These are phyloP conservation scores for Leucosticte australis DNA, from an alignment of 2,113 vertebrate genomes.

Conservation along the genomic window DNA sequence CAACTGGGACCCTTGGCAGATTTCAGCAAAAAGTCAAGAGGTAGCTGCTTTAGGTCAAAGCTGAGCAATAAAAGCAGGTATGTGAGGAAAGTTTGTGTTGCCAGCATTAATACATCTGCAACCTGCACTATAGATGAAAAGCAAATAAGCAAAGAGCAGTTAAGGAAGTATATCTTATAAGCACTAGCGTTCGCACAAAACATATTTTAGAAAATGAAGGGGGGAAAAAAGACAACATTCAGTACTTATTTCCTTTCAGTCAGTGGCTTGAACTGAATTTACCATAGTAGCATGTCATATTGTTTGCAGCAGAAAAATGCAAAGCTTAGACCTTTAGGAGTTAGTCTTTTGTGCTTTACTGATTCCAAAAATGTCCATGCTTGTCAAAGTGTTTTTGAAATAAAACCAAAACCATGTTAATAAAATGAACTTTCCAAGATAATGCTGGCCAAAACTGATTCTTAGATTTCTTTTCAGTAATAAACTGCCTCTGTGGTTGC, in stretches of 20 bases:
- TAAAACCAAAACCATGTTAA: conserved; percentile 71
- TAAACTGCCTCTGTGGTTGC: conserved; percentile 60
- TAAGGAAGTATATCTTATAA: neutral
- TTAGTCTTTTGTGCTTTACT: conserved; percentile 67
- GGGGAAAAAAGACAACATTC: neutral
- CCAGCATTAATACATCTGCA: neutral
- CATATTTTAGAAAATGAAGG: conserved; percentile 10
- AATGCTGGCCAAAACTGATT: conserved; percentile 68
- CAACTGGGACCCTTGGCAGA: conserved; percentile 11
- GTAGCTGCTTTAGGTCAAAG: neutral
- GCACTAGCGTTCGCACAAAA: conserved; percentile 9
- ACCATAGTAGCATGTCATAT: conserved; percentile 46
- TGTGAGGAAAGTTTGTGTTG: neutral
- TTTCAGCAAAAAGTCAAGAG: neutral
- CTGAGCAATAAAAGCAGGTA: neutral
- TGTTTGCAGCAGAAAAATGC: conserved; percentile 65
- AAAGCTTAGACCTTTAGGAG: conserved; percentile 70
- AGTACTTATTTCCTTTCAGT: conserved; percentile 52
- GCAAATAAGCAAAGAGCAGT: neutral
- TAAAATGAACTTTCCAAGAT: conserved; percentile 72
- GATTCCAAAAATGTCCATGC: conserved; percentile 68
- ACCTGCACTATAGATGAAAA: neutral
- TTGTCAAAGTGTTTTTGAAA: conserved; percentile 73
- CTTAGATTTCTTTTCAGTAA: conserved; percentile 71
- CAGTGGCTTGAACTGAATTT: conserved; percentile 60